Evolutionary conservation across 2,797 vertebrate species (phyloP).

Genomic region (Erethizon dorsatum): DNA sequence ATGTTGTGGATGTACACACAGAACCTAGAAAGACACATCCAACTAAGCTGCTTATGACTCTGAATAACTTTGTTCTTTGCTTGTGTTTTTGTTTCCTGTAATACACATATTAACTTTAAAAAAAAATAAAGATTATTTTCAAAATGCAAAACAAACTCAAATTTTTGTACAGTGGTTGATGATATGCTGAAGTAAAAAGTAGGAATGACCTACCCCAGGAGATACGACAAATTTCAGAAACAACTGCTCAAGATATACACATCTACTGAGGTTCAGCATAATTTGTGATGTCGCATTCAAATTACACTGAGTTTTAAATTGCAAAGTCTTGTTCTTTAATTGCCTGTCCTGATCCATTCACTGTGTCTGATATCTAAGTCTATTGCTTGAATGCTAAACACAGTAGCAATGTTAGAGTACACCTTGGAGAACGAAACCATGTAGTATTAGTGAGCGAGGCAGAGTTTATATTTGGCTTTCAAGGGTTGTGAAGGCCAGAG

Average conservation of each 20-base stretch:
- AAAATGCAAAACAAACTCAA: neutral
- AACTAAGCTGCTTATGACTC: neutral
- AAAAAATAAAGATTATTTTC: neutral
- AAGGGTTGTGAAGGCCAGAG: neutral
- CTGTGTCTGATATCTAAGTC: constrained; percentile 59
- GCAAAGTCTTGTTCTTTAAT: constrained; percentile 63
- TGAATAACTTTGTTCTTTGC: neutral
- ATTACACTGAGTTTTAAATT: constrained; percentile 38
- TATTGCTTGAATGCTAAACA: constrained; percentile 76
- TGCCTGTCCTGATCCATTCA: constrained; percentile 63
- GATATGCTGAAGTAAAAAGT: neutral
- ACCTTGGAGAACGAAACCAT: neutral
- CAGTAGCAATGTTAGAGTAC: neutral
- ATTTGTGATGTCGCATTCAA: constrained; percentile 59
- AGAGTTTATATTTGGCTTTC: constrained; percentile 19
- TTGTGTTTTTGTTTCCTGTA: neutral
- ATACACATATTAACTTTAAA: neutral
- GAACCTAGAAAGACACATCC: neutral
- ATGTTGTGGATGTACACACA: neutral
- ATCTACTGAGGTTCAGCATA: neutral
- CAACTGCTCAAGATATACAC: neutral
- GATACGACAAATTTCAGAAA: constrained; percentile 25
- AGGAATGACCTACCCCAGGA: neutral
- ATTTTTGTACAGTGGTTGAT: neutral
- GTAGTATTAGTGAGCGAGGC: neutral